Base-by-base conservation (phyloP, 2,113 vertebrate genomes). In the Siniperca knerii region DNA sequence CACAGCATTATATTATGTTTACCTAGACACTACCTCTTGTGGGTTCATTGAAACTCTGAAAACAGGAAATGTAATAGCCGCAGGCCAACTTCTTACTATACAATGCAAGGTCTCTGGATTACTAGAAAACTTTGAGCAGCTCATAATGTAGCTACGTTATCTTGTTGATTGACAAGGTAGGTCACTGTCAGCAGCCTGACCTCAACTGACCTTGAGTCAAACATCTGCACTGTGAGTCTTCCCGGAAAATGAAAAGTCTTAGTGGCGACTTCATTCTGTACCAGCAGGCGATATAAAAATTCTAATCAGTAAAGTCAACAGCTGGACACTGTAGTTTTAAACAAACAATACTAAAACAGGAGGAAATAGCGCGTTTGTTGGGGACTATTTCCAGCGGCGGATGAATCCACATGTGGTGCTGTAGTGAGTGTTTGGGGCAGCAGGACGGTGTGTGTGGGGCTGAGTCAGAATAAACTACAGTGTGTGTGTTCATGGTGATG, bases 41-140 rank as follows among this genome's bases (percentile, higher is more conserved):
- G 68, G 73, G 55, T 70, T 40, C 35, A 35, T n/a, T 37, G 60
- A 79, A 83, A 65, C 75, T 74, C 16, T 75, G 42, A 50, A 60
- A 79, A 79, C 75, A 66, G 48, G n/a, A 57, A 65, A 65, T 71
- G 33, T n/a, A 79, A 75, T 15, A 29, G 52, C 80, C 48, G 33
- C 75, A 66, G 75, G 61, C 61, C 33, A 54, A 20, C 18, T 33
- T 75, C 69, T 21, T 3, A 52, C 15, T 25, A 29, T 3, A 40
- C 18, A 46, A 12, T 9, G 5, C 54, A 25, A 58, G 23, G 8
- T 57, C 52, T 73, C 0, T n/a, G 12, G n/a, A 29, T 20, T 55
- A 58, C 54, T 10, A 23, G 35, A 44, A 12, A 21, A n/a, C 52
- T 57, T 12, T 11, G 57, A 62, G 57, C 3, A 1, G 42, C 42